Evolutionary conservation across 2,888 invertebrate species (phyloP).

Genomic region (Malthinus seriepunctatus): DNA sequence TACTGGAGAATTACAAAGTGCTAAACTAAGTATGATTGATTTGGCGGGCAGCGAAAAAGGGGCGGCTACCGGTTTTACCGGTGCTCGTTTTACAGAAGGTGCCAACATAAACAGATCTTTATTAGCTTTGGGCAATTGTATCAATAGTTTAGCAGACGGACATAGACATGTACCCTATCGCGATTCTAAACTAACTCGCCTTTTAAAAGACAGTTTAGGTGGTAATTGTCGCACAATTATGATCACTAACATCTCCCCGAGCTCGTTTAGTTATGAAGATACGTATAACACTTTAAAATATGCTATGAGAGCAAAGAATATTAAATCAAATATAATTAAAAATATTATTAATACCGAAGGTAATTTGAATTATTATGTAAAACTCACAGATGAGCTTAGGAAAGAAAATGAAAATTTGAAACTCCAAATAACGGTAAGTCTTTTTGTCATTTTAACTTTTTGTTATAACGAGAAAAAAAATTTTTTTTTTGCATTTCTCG

Average conservation of each 20-base stretch:
- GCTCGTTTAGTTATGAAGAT: constrained; percentile 79
- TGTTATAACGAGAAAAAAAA: background rate
- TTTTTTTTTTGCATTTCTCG: too few species aligned
- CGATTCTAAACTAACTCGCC: constrained; percentile 87
- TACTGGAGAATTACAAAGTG: constrained; percentile 71
- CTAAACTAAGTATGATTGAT: constrained; percentile 94
- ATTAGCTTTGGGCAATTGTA: constrained; percentile 86
- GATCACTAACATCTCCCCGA: constrained; percentile 90
- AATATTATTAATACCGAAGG: constrained; percentile 75
- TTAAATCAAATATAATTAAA: constrained; percentile 68
- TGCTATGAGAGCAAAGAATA: constrained; percentile 82
- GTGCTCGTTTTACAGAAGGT: constrained; percentile 87
- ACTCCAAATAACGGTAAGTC: constrained; percentile 9
- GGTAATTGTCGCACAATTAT: constrained; percentile 93
- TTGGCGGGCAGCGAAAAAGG: constrained; percentile 93
- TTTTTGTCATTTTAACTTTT: background rate
- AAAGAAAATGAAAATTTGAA: constrained; percentile 33
- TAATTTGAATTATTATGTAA: constrained; percentile 71
- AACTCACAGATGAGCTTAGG: constrained; percentile 68
- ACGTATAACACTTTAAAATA: constrained; percentile 92
- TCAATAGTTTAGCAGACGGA: constrained; percentile 85
- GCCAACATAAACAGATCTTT: constrained; percentile 93
- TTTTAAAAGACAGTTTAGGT: constrained; percentile 89
- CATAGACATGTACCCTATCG: constrained; percentile 84
- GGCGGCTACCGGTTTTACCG: constrained; percentile 81